Evolutionary conservation across 2,888 invertebrate species (phyloP).

Genomic region (Apomyelois bistriatella): DNA sequence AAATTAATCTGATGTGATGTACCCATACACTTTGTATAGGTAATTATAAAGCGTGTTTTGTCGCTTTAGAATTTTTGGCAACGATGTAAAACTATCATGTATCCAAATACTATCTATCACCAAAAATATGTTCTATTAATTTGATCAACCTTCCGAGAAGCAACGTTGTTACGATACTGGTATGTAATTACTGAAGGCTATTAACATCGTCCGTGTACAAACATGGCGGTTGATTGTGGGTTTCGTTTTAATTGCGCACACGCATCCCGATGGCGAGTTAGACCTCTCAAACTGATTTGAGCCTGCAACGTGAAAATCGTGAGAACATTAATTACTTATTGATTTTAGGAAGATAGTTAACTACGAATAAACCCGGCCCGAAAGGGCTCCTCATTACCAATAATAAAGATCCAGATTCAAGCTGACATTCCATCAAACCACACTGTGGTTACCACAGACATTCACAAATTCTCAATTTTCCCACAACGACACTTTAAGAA

Average conservation of each 20-base stretch:
- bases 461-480: not conserved
- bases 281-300: constrained; percentile 63
- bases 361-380: constrained; percentile 14
- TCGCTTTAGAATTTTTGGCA: constrained; percentile 2
- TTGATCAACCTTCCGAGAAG: constrained; percentile 77
- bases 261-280: constrained; percentile 70
- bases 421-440: not conserved
- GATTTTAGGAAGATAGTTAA: constrained; percentile 48
- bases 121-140: constrained; percentile 75
- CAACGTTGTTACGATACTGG: constrained; percentile 70
- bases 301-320: constrained; percentile 59
- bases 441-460: no score
- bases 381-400: constrained; percentile 5
- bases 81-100: not conserved
- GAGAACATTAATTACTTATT: constrained; percentile 69
- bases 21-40: no score
- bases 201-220: constrained; percentile 79
- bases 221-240: constrained; percentile 79
- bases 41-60: no score
- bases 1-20: not conserved
- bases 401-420: constrained; percentile 2
- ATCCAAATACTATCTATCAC: not conserved
- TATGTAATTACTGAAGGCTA: constrained; percentile 77
- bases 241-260: constrained; percentile 79
- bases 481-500: not conserved